A percentile compares a stretch with the other conserved stretches of the same genome.
phyloP scores from a whole-genome alignment of 2,113 vertebrate genomes.

The Tricholaema leucomelas region DNA sequence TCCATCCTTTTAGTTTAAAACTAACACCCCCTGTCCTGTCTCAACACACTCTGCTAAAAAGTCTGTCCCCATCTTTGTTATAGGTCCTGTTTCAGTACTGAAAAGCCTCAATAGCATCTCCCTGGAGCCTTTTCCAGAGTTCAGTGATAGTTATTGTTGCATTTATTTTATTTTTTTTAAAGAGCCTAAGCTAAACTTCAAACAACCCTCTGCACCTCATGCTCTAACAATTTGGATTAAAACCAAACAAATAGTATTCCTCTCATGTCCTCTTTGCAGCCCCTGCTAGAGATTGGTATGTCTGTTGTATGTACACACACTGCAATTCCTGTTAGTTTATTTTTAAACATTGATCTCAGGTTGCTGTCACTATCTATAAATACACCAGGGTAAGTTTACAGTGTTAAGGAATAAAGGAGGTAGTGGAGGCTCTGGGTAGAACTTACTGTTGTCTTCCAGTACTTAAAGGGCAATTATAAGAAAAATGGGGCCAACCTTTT shows the following conservation, averaged over 20 bases:
- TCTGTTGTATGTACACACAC: not conserved
- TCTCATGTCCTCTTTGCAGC: not conserved
- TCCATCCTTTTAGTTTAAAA: not conserved
- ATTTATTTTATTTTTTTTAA: not conserved
- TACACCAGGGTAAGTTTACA: not conserved
- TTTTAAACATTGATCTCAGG: conserved; percentile 9
- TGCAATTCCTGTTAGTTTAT: not conserved
- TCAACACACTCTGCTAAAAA: not conserved
- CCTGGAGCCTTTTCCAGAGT: not conserved
- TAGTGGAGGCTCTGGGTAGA: not conserved
- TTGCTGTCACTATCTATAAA: not conserved
- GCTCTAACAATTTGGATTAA: not conserved
- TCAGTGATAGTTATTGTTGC: not conserved
- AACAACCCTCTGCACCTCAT: not conserved
- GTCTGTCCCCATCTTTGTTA: not conserved
- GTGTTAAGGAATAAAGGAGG: not conserved
- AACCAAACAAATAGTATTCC: not conserved
- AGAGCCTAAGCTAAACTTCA: not conserved
- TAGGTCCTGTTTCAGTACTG: not conserved
- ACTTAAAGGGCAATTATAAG: no score
- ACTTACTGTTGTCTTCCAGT: not conserved
- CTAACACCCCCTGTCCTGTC: not conserved
- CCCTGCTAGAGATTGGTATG: not conserved
- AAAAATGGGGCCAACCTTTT: no score
- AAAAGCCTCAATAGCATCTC: not conserved